Evolutionary conservation across 2,888 invertebrate species (phyloP).

Genomic region (Nebria brevicollis): DNA sequence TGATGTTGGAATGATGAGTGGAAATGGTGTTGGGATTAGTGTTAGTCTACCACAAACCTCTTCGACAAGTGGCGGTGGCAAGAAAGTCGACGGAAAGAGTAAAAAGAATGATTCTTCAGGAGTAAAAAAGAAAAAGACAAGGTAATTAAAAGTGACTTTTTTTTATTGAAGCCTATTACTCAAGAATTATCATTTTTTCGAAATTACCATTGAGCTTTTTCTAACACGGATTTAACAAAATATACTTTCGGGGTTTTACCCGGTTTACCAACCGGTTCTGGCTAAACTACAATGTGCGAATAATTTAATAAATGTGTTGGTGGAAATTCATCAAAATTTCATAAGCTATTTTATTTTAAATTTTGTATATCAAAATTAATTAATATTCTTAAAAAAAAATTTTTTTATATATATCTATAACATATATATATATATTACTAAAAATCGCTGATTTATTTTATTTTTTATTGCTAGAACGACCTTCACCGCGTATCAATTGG

Average conservation of each 20-base stretch:
- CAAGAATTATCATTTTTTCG: neutral
- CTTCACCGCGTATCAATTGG: constrained; percentile 93
- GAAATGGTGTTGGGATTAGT: constrained; percentile 65
- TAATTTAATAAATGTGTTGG: too few relatives aligned
- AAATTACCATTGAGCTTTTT: too few relatives aligned
- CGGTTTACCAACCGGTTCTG: too few relatives aligned
- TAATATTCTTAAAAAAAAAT: too few relatives aligned
- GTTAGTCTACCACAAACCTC: constrained; percentile 51
- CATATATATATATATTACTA: neutral
- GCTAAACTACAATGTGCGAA: too few relatives aligned
- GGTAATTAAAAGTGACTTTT: constrained; percentile 66
- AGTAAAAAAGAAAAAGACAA: constrained; percentile 92
- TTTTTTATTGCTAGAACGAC: constrained; percentile 77
- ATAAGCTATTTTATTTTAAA: too few relatives aligned
- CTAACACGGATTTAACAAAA: too few relatives aligned
- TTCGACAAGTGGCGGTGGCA: constrained; percentile 62
- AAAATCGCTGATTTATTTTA: neutral
- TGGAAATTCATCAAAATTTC: too few relatives aligned
- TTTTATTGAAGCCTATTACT: neutral
- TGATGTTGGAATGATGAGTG: constrained; percentile 63
- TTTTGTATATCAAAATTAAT: too few relatives aligned
- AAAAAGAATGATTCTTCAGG: constrained; percentile 87
- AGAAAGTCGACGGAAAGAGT: constrained; percentile 72
- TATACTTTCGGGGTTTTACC: too few relatives aligned
- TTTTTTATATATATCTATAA: too few relatives aligned